Percentiles rank a stretch among this genome's conserved stretches.
Conservation (phyloP, 2,888 invertebrate species). For the Oscheius sp. region DNA sequence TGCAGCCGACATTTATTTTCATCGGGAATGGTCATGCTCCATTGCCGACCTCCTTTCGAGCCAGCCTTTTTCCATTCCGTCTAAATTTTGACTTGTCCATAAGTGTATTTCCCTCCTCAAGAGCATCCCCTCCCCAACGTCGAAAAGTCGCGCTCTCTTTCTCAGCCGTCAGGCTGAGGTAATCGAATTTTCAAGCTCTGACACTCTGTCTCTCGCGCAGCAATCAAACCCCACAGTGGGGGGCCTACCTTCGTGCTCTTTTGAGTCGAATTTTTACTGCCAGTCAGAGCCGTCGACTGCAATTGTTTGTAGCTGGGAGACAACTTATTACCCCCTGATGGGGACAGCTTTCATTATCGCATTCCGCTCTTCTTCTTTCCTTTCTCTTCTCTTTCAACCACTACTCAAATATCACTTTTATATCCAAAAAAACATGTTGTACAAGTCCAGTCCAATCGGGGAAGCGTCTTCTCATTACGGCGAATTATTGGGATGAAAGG, state of each 20-base stretch:
- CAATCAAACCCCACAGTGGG: constrained; percentile 24
- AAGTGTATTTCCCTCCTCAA: not conserved
- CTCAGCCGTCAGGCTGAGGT: not conserved
- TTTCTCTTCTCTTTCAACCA: no score
- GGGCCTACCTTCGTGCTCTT: constrained; percentile 25
- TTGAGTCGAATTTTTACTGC: not conserved
- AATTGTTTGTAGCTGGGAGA: no score
- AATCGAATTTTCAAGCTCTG: constrained; percentile 34
- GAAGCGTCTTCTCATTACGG: no score
- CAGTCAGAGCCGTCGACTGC: no score
- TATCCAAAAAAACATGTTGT: no score
- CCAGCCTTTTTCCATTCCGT: not conserved
- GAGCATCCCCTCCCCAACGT: constrained; percentile 3
- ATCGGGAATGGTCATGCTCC: not conserved
- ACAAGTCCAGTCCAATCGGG: no score
- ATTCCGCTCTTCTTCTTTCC: no score
- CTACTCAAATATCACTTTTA: no score
- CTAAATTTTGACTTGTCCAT: not conserved
- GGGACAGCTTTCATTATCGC: no score
- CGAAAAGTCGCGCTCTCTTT: constrained; percentile 9
- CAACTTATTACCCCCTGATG: no score
- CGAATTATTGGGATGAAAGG: no score
- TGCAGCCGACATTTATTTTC: not conserved
- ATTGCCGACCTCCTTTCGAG: not conserved
- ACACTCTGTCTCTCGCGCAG: constrained; percentile 35